These are phyloP conservation scores for Microcebus murinus DNA, from an alignment of 2,113 vertebrate species.

Conservation along the genomic window DNA sequence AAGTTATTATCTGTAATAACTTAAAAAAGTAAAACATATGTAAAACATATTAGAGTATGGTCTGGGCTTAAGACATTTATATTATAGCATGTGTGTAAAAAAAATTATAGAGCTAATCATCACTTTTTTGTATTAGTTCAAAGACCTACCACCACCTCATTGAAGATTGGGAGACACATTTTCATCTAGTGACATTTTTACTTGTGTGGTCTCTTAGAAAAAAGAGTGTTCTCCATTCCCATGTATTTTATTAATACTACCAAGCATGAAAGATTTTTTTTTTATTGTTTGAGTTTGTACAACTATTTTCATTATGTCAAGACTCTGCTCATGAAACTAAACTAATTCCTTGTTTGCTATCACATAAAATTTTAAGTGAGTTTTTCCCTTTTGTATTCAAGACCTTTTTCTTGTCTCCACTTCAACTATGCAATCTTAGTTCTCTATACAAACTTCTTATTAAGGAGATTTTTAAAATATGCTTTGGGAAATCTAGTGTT, in stretches of 20 bases:
- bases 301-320: constrained; percentile 10
- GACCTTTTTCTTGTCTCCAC: not conserved
- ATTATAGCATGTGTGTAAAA: constrained; percentile 2
- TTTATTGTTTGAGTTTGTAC: constrained; percentile 52
- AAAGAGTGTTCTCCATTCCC: constrained; percentile 23
- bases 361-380: not conserved
- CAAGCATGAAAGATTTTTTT: not conserved
- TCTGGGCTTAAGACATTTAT: constrained; percentile 60
- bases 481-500: constrained; percentile 18
- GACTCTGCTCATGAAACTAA: constrained; percentile 22
- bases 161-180: constrained; percentile 54
- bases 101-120: constrained; percentile 52
- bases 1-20: constrained; percentile 39
- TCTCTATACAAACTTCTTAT: not conserved
- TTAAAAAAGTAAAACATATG: constrained; percentile 60
- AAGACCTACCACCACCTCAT: constrained; percentile 55
- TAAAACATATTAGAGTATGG: constrained; percentile 60
- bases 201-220: constrained; percentile 68
- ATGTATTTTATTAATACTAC: constrained; percentile 56
- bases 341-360: constrained; percentile 30
- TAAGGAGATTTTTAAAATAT: constrained; percentile 17
- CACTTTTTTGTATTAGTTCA: constrained; percentile 51
- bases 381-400: constrained; percentile 46
- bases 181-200: constrained; percentile 49
- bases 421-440: not conserved